Base-by-base conservation (phyloP, 2,113 vertebrate species). In the Chamaea fasciata region DNA sequence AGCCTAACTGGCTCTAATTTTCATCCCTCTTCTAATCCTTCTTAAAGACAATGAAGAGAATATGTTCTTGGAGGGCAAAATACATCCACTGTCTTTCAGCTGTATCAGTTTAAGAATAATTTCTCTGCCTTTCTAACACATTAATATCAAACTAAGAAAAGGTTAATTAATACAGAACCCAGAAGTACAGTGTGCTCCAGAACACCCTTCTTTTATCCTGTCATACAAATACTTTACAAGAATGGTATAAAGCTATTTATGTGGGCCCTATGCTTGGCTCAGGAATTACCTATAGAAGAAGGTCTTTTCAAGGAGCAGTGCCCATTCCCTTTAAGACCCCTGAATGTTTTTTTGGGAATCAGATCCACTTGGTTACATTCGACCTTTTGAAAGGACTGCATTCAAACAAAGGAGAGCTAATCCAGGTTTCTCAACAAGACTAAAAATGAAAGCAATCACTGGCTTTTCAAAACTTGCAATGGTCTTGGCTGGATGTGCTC, bases 401-500 rank as follows among this genome's bases (percentile, higher is more conserved):
- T 92, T 83, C 68, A 90, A 93, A 87, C 90, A 92, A 81, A 87
- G 39, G 49, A 26, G 35, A 79, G 10, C 71, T 83, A 82, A 89
- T 88, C 59, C 52, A 46, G 33, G 83, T 83, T 91, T 88, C 69
- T 93, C 82, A 75, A 74, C 67, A 82, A 87, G 69, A 64, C 63
- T 53, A 2, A 76, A 74, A 92, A 47, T 53, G 63, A 91, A 95
- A 92, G 75, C 52, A 81, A 73, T 82, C 81, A 73, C 21, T 20
- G 50, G 42, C 62, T 94, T 94, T 92, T 92, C 77, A 94, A 89
- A 92, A 78, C 42, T 74, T 94, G 24, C 37, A 79, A 5, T 89
- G 73, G 85, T 91, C 69, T 76, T 96, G 76, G 69, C 47, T 94
- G 49, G 59, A 53, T 70, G 55, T 83, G n/a, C 59, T 92, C 42